Base-by-base conservation (phyloP, 2,888 invertebrate species). In the Sarcophaga rosellei region DNA sequence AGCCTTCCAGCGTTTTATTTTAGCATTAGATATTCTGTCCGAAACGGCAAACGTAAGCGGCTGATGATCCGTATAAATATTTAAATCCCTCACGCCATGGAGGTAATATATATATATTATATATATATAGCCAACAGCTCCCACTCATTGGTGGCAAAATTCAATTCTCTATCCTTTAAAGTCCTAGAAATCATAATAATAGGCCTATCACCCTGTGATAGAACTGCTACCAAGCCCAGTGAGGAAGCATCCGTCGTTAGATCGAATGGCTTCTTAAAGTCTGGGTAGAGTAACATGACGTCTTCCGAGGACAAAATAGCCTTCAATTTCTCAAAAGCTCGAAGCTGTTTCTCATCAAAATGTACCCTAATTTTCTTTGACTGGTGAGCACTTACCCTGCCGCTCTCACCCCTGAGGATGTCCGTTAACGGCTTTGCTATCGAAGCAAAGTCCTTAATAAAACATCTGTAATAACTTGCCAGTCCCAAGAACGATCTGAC, bases 61-160 rank as follows among this genome's bases (percentile, higher is more conserved):
- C 59, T 89, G 87, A 63, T 88, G 87, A 73, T 87, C 85, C 3
- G 85, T 88, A 62, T 25, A 87, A 65, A 89, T 89, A 45, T 87
- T 86, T 12, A 88, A 21, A 61, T 87, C 79, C 45, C 44, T 89
- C 45, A 88, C 89, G 1, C 92, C 92, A 66, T 91, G 92, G 4
- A 93, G 63, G 62, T 92, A 92, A 5, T n/a, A n/a, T n/a, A n/a
- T n/a, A n/a, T n/a, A n/a, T n/a, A n/a, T n/a, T n/a, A n/a, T n/a
- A n/a, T n/a, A n/a, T n/a, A n/a, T n/a, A n/a, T 91, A 2, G 90
- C 90, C 44, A 92, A 69, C 6, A 93, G 76, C 88, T 93, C 91
- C 47, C 91, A 35, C 35, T 73, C 77, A 21, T 81, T 79, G 6
- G 85, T 79, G n/a, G 79, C 74, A 21, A 45, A 79, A 59, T 85